Percentiles rank a stretch among this genome's conserved stretches.
phyloP scores from a whole-genome alignment of 1,140 invertebrate species.

The Drosophila obscura region DNA sequence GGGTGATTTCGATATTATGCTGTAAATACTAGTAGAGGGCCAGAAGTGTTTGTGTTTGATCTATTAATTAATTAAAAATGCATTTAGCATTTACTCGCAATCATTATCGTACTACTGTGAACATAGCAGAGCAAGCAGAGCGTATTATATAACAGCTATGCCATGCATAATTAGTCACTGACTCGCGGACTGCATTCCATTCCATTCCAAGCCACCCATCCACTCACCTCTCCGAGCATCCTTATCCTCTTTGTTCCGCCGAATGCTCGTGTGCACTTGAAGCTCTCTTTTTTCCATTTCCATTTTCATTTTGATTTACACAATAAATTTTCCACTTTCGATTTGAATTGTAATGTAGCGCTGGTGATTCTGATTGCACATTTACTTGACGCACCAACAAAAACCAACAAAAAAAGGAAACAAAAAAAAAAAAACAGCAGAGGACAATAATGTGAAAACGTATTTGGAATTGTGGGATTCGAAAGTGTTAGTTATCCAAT shows the following conservation, averaged over 20 bases:
- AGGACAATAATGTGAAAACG: constrained; percentile 73
- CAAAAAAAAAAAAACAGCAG: constrained; percentile 47
- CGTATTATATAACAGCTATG: constrained; percentile 16
- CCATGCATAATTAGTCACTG: constrained; percentile 36
- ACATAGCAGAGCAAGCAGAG: constrained; percentile 14
- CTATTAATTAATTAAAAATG: constrained; percentile 38
- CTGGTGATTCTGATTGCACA: constrained; percentile 39
- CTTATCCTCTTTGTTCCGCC: constrained; percentile 3
- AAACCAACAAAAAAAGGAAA: constrained; percentile 13
- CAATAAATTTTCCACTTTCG: constrained; percentile 4
- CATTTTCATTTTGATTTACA: constrained; percentile 5
- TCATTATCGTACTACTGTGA: constrained; percentile 34
- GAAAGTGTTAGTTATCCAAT: constrained; percentile 56
- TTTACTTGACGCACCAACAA: constrained; percentile 55
- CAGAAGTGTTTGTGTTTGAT: constrained; percentile 33
- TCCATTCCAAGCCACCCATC: background rate
- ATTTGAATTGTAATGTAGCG: constrained; percentile 33
- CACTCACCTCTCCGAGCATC: constrained; percentile 8
- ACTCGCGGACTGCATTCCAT: constrained; percentile 8
- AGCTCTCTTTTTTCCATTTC: constrained; percentile 19
- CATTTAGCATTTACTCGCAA: constrained; percentile 54
- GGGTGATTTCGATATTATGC: constrained; percentile 75
- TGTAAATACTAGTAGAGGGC: constrained; percentile 52
- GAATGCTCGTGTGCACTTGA: constrained; percentile 25
- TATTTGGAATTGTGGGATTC: constrained; percentile 54